Conservation (phyloP, 1,140 invertebrate genomes). For the Drosophila pseudoananassae region DNA sequence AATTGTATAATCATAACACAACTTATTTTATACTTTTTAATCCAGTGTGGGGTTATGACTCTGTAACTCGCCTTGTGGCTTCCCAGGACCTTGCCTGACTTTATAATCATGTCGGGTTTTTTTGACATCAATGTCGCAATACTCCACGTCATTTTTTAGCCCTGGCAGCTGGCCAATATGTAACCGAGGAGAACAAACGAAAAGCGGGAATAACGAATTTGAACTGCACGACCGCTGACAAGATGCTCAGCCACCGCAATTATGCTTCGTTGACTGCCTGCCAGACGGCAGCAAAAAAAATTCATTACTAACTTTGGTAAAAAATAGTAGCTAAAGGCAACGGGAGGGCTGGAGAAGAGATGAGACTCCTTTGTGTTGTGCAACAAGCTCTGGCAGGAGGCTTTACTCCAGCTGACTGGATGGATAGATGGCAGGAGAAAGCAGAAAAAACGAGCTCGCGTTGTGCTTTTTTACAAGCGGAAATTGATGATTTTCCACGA, state of each 20-base stretch:
- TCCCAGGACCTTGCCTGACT: slow-evolving; percentile 19
- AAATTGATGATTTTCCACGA: slow-evolving; percentile 80
- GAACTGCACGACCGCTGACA: slow-evolving; percentile 55
- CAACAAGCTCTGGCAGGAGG: slow-evolving; percentile 41
- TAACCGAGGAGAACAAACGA: slow-evolving; percentile 31
- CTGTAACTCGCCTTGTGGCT: slow-evolving; percentile 12
- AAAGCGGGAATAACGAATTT: slow-evolving; percentile 32
- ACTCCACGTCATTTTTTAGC: slow-evolving; percentile 57
- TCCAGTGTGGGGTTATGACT: background rate
- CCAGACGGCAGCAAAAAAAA: slow-evolving; percentile 44
- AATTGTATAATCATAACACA: no score
- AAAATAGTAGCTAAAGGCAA: background rate
- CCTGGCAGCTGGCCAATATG: slow-evolving; percentile 67
- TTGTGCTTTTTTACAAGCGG: slow-evolving; percentile 79
- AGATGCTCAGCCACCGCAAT: slow-evolving; percentile 68
- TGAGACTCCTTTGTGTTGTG: slow-evolving; percentile 22
- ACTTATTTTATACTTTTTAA: no score
- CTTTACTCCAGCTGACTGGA: slow-evolving; percentile 35
- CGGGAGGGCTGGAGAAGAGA: background rate
- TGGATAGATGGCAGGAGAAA: slow-evolving; percentile 20
- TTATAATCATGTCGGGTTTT: slow-evolving; percentile 65
- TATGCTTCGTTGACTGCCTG: slow-evolving; percentile 54
- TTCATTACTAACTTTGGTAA: slow-evolving; percentile 61
- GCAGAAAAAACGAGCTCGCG: slow-evolving; percentile 55
- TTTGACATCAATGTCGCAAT: slow-evolving; percentile 63